Evolutionary conservation across 2,888 invertebrate genomes (phyloP), one percentile per base, ranked within the genome.

Genomic region (Lochmaea crataegi): DNA sequence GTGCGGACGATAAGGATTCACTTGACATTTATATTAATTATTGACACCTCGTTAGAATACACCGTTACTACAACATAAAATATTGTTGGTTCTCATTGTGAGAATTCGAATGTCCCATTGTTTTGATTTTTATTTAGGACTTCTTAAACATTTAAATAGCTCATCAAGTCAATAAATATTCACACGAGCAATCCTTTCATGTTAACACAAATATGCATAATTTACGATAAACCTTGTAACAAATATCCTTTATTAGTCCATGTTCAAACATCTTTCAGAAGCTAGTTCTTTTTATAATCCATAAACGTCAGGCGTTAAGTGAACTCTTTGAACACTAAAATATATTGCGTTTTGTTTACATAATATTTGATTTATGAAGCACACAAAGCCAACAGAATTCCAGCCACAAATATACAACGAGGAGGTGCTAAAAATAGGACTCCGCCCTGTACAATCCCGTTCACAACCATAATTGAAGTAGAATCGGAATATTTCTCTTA

Each of bases 371-470:
- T 78, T 78, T 76, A 78, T 67, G 72, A 71, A 61, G 6, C 61
- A 41, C 61, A 45, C 61, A 42, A 63, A 63, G 61, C 42, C 75
- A 72, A 70, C 75, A 74, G 74, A 69, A 65, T 70, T 57, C 75
- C 60, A 57, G 66, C 63, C 68, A 57, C 57, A 76, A 75, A 70
- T 64, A 73, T 72, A 71, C 60, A 68, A 26, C 51, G 42, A 38
- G 71, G 75, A 61, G 74, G 69, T 60, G 71, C 68, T 72, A 68
- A 66, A 53, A 65, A 69, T 32, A 60, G 51, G 63, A 71, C 73
- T 68, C 72, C 80, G 75, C 80, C 80, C 73, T 60, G 78, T 80
- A 80, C 78, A 80, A 60, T 76, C 80, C 38, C 16, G 45, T 42
- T 14, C 12, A 71, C 51, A 77, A 68, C 9, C 41, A 51, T 26